Evolutionary conservation across 1,140 invertebrate species (phyloP).

Genomic region (Drosophila lowei): DNA sequence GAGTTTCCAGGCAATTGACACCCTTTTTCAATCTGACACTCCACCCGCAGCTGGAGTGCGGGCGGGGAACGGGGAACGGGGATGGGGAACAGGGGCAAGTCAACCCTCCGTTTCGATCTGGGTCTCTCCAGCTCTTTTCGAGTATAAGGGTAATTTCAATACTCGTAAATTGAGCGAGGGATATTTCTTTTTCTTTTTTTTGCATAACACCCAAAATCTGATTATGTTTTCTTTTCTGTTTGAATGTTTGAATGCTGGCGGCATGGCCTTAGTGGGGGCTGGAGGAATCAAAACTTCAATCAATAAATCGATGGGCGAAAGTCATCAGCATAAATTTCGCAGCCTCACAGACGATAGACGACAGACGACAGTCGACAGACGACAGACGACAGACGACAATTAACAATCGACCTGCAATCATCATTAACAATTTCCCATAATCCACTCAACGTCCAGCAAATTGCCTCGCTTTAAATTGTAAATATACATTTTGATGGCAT

Average conservation of each 20-base stretch:
- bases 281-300: slow-evolving; percentile 38
- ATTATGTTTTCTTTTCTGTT: slow-evolving; percentile 54
- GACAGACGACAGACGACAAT: slow-evolving; percentile 36
- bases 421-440: slow-evolving; percentile 76
- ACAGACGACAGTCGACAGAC: slow-evolving; percentile 12
- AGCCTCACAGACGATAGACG: slow-evolving; percentile 28
- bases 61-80: too few relatives aligned
- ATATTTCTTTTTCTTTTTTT: slow-evolving; percentile 43
- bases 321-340: slow-evolving; percentile 74
- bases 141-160: slow-evolving; percentile 76
- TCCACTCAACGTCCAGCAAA: slow-evolving; percentile 70
- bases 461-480: slow-evolving; percentile 77
- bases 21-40: slow-evolving; percentile 65
- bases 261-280: slow-evolving; percentile 2
- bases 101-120: slow-evolving; percentile 41
- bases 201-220: slow-evolving; percentile 60
- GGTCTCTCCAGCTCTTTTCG: slow-evolving; percentile 14
- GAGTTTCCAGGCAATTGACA: slow-evolving; percentile 75
- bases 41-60: too few relatives aligned
- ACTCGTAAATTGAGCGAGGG: slow-evolving; percentile 15
- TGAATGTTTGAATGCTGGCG: slow-evolving; percentile 40
- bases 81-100: too few relatives aligned
- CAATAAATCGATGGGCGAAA: slow-evolving; percentile 74
- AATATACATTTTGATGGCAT: slow-evolving; percentile 77
- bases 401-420: slow-evolving; percentile 77